A percentile compares a stretch with the other conserved stretches of the same genome.
Conservation (phyloP, 2,797 vertebrate species). For the Pogonophryne albipinna region DNA sequence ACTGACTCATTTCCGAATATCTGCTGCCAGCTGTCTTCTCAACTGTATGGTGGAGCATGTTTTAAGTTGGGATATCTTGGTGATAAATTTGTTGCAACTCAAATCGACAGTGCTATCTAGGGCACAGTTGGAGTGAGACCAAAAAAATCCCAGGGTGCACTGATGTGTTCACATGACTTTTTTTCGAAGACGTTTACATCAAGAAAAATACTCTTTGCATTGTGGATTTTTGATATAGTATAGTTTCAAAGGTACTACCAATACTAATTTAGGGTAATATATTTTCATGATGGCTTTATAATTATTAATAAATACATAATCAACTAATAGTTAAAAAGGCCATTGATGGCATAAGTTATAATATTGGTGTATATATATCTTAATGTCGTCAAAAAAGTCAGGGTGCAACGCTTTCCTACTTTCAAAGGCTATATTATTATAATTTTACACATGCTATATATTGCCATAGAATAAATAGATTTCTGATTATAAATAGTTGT, state of each 20-base stretch:
- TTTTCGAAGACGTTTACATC: background rate
- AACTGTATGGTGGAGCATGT: background rate
- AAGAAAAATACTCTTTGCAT: background rate
- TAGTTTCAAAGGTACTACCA: background rate
- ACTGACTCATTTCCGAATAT: constrained; percentile 41
- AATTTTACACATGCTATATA: background rate
- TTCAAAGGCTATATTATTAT: background rate
- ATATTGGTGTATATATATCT: background rate
- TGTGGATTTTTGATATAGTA: background rate
- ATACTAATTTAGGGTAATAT: background rate
- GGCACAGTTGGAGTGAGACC: background rate
- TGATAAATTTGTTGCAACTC: background rate
- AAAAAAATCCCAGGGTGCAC: background rate
- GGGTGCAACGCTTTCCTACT: no score
- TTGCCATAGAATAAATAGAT: background rate
- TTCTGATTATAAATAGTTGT: background rate
- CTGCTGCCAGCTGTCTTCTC: background rate
- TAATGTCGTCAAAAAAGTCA: no score
- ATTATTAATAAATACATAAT: background rate
- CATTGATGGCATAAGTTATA: background rate
- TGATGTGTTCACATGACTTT: background rate
- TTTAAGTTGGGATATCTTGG: background rate
- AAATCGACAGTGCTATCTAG: background rate
- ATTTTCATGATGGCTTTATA: background rate
- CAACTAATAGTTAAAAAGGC: background rate